phyloP scores from a whole-genome alignment of 2,113 vertebrate species.

The Leptobrachium leishanense region DNA sequence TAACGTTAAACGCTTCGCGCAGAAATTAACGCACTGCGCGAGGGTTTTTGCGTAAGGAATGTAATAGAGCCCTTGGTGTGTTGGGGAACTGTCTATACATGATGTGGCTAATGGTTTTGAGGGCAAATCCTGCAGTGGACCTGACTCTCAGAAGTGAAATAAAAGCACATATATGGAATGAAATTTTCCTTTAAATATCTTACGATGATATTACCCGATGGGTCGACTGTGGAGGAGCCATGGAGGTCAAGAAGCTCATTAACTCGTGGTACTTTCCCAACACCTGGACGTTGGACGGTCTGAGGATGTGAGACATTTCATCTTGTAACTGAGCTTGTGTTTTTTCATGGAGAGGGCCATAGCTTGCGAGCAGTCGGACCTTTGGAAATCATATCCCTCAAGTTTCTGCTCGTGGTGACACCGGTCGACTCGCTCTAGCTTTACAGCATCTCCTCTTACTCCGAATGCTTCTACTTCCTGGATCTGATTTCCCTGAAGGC shows the following conservation, averaged over 20 bases:
- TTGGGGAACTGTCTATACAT: too few species aligned
- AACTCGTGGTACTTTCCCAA: background rate
- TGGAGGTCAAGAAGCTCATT: background rate
- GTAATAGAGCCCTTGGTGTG: too few species aligned
- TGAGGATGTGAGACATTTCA: background rate
- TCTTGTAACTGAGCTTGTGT: background rate
- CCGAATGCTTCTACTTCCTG: background rate
- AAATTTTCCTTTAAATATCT: too few species aligned
- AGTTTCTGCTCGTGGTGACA: background rate
- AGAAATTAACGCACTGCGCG: too few species aligned
- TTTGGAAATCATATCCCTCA: background rate
- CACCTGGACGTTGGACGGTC: background rate
- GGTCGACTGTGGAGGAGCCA: background rate
- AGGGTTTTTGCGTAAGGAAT: too few species aligned
- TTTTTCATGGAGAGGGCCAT: background rate
- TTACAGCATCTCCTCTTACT: conserved; percentile 4
- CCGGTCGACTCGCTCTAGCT: background rate
- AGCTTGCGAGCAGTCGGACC: background rate
- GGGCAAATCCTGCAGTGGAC: too few species aligned
- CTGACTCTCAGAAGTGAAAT: too few species aligned
- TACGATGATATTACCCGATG: too few species aligned
- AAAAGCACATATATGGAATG: too few species aligned
- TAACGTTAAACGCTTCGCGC: too few species aligned
- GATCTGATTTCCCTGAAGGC: conserved; percentile 4
- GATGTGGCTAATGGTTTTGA: too few species aligned